phyloP scores from a whole-genome alignment of 2,888 invertebrate genomes.

The Keiferia lycopersicella region DNA sequence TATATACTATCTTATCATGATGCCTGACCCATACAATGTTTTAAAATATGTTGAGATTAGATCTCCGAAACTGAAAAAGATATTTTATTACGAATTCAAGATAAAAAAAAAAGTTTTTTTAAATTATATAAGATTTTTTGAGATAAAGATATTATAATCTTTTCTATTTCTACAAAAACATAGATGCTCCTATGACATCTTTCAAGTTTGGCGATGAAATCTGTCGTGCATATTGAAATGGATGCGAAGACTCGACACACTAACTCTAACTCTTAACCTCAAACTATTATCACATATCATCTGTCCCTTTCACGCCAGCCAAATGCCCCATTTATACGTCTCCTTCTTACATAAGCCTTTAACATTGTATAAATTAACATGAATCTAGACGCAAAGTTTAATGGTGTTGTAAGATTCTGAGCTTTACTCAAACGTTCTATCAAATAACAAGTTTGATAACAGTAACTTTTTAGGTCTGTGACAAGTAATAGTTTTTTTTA shows the following conservation, averaged over 20 bases:
- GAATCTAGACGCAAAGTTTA: slow-evolving; percentile 26
- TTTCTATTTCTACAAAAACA: slow-evolving; percentile 40
- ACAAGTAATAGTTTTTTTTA: slow-evolving; percentile 10
- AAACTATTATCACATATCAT: slow-evolving; percentile 75
- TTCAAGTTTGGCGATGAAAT: slow-evolving; percentile 46
- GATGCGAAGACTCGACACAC: slow-evolving; percentile 44
- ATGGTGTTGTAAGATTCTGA: slow-evolving; percentile 20
- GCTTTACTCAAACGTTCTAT: not conserved
- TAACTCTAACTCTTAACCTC: slow-evolving; percentile 56
- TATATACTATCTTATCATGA: too few species aligned
- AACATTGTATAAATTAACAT: slow-evolving; percentile 33
- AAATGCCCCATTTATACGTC: slow-evolving; percentile 42
- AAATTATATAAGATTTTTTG: too few species aligned
- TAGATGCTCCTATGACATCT: slow-evolving; percentile 72
- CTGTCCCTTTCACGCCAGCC: slow-evolving; percentile 49
- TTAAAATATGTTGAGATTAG: too few species aligned
- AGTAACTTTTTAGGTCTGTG: slow-evolving; percentile 17
- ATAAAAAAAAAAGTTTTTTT: too few species aligned
- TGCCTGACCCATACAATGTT: too few species aligned
- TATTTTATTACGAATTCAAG: too few species aligned
- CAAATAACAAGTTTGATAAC: slow-evolving; percentile 20
- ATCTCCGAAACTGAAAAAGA: too few species aligned
- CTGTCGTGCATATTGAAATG: slow-evolving; percentile 46
- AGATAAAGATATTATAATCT: not conserved
- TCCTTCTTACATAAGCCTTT: slow-evolving; percentile 32